These are phyloP conservation scores for Ctenicera cuprea DNA, from an alignment of 2,888 invertebrate genomes.

Conservation along the genomic window DNA sequence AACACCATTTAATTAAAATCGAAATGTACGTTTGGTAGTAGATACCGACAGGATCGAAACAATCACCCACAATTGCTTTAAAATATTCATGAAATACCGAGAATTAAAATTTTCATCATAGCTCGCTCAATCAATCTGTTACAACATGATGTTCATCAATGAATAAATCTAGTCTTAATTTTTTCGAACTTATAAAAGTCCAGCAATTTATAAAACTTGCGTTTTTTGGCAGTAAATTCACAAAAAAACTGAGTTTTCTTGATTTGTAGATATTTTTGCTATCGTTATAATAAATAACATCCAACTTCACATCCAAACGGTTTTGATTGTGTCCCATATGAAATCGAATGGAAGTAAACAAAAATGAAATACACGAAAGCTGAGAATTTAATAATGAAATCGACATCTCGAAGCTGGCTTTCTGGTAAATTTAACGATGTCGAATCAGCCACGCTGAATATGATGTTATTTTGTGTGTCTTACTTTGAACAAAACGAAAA, in stretches of 20 bases:
- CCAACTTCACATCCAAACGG: not conserved
- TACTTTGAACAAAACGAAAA: conserved; percentile 13
- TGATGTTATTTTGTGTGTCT: conserved; percentile 14
- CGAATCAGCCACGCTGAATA: conserved; percentile 1
- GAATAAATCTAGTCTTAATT: too few species aligned
- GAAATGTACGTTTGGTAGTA: not conserved
- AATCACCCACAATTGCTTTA: too few species aligned
- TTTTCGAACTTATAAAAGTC: too few species aligned
- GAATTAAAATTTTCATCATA: too few species aligned
- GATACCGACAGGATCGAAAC: too few species aligned
- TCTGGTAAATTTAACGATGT: conserved; percentile 18
- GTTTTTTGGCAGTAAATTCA: too few species aligned
- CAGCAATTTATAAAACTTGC: too few species aligned
- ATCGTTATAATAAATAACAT: not conserved
- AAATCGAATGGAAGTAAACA: conserved; percentile 8
- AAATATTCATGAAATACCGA: too few species aligned
- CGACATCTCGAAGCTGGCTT: conserved; percentile 9
- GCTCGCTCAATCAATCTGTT: too few species aligned
- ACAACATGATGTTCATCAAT: too few species aligned
- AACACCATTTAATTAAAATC: not conserved
- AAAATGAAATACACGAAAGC: conserved; percentile 13
- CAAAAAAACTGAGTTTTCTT: too few species aligned
- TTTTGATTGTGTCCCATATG: not conserved
- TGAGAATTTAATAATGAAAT: conserved; percentile 22
- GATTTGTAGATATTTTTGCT: too few species aligned